Base-by-base conservation (phyloP, 2,113 vertebrate species). In the Rhea americana region DNA sequence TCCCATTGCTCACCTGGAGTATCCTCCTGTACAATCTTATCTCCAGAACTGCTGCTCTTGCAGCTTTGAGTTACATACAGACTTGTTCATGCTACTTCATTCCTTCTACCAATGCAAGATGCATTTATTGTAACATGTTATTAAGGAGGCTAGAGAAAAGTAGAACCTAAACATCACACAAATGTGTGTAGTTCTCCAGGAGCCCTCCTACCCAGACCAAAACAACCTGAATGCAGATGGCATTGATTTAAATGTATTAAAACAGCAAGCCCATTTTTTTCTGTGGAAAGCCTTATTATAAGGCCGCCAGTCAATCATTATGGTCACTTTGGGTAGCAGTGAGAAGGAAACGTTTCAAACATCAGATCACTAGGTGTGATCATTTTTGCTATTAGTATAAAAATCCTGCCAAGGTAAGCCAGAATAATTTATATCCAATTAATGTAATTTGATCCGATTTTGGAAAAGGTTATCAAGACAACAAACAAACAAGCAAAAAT, bases 181-280 rank as follows among this genome's bases (percentile, higher is more conserved):
- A 92, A 90, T 96, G 41, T 56, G 71, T 45, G 24, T 39, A 39
- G 72, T 50, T 81, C 13, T 77, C 24, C 65, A 76, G n/a, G 26
- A 88, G 3, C 88, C 61, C 66, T 94, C 68, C 94, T 87, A 77
- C 39, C 8, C 6, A 91, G 91, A 94, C 82, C 90, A 96, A 90
- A 82, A 82, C 59, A 89, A 77, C 71, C 9, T n/a, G 48, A 93
- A 85, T 32, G 74, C 62, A 85, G 77, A 76, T 39, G 19, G 74
- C 84, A 95, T 51, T 28, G 45, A 93, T 82, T 85, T 96, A 94
- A 93, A 87, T 85, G 7, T 37, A 39, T 24, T 72, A 63, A 61
- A 95, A 93, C 74, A 95, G 35, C 50, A 92, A 95, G 63, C 85
- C 84, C 12, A 68, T 79, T 85, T 95, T 95, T 95, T 84, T 66